Conservation (phyloP, 2,113 vertebrate species). For the Phrynosoma platyrhinos region DNA sequence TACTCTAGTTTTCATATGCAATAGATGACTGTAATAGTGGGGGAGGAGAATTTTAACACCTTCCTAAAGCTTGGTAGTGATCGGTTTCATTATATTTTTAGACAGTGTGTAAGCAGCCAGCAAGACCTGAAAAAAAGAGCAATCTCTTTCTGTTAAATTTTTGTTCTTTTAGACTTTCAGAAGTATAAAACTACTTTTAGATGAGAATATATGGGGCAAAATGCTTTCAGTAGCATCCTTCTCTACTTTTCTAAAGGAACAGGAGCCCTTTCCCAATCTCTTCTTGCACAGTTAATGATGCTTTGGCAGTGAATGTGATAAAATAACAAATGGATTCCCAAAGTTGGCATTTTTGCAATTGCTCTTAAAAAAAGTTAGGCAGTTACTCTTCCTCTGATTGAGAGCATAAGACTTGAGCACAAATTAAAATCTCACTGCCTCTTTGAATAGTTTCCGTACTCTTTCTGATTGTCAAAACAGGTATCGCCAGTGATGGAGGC, state of each 20-base stretch:
- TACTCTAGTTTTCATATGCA: neutral
- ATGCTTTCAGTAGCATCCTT: neutral
- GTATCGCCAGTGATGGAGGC: slow-evolving; percentile 90
- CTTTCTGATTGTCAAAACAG: slow-evolving; percentile 72
- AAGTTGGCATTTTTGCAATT: neutral
- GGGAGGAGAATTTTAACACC: neutral
- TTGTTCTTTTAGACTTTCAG: neutral
- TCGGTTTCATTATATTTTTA: slow-evolving; percentile 13
- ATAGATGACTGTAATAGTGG: neutral
- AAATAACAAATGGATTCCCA: slow-evolving; percentile 15
- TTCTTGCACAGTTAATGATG: slow-evolving; percentile 31
- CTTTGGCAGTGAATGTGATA: neutral
- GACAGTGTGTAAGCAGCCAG: neutral
- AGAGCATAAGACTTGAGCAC: slow-evolving; percentile 1
- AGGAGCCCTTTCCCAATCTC: neutral
- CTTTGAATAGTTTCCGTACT: neutral
- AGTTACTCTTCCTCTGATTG: neutral
- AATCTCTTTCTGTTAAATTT: too few species aligned
- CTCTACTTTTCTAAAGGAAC: neutral
- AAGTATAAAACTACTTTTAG: slow-evolving; percentile 3
- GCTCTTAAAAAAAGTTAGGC: neutral
- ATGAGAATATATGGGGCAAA: neutral
- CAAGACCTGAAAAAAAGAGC: neutral
- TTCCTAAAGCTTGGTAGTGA: neutral
- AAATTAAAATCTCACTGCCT: neutral